These are phyloP conservation scores for Coremacera marginata DNA, from an alignment of 2,888 invertebrate genomes.

Conservation along the genomic window DNA sequence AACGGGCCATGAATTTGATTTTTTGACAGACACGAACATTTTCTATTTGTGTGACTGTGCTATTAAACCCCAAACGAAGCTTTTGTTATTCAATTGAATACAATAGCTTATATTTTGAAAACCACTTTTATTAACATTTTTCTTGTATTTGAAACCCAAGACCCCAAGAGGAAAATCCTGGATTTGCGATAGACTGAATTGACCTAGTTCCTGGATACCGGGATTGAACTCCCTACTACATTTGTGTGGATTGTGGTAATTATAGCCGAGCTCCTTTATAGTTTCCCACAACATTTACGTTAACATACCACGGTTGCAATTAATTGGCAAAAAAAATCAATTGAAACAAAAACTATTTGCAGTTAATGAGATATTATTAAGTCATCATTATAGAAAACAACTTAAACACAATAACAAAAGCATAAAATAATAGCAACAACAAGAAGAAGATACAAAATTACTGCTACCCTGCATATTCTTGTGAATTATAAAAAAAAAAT, in stretches of 20 bases:
- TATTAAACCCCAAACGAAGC: too few species aligned
- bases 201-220: too few species aligned
- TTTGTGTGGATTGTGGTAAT: background rate
- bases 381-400: conserved; percentile 25
- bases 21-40: too few species aligned
- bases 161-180: too few species aligned
- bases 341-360: conserved; percentile 32
- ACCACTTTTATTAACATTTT: too few species aligned
- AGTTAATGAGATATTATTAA: conserved; percentile 32
- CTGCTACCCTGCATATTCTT: background rate
- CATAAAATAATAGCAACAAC: background rate
- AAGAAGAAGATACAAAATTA: background rate
- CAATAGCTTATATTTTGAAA: too few species aligned
- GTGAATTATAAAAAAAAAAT: background rate
- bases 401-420: background rate
- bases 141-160: too few species aligned
- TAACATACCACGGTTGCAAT: conserved; percentile 10
- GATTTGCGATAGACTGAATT: too few species aligned
- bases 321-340: conserved; percentile 11
- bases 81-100: too few species aligned
- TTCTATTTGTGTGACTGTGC: too few species aligned
- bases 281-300: conserved; percentile 29
- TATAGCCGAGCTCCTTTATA: background rate
- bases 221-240: too few species aligned
- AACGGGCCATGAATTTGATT: too few species aligned